Evolutionary conservation across 2,113 vertebrate species (phyloP).

Genomic region (Psittacus erithacus): DNA sequence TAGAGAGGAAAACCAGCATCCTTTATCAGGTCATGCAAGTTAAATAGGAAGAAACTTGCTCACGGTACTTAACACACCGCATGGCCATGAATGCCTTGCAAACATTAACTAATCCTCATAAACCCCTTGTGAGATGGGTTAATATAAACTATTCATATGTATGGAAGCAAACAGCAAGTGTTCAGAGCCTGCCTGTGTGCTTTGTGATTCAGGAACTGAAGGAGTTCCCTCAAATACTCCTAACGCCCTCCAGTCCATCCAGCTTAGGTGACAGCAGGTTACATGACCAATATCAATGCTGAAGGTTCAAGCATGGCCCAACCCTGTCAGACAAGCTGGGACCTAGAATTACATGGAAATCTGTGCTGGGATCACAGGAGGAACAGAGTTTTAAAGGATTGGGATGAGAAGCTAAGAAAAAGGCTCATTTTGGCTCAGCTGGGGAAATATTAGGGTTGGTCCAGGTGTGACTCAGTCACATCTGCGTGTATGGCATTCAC

Average conservation of each 20-base stretch:
- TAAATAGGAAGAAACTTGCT: not conserved
- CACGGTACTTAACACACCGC: not conserved
- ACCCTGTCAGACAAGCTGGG: not conserved
- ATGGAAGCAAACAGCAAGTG: not conserved
- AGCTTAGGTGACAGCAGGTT: not conserved
- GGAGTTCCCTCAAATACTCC: not conserved
- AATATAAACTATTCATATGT: not conserved
- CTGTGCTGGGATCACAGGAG: not conserved
- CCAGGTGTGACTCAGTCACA: not conserved
- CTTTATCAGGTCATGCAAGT: not conserved
- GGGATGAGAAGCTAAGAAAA: not conserved
- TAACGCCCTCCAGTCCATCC: not conserved
- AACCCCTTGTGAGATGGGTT: not conserved
- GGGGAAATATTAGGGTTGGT: not conserved
- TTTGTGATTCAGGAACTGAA: not conserved
- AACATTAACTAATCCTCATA: constrained; percentile 17
- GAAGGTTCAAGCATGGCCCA: not conserved
- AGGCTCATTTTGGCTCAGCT: not conserved
- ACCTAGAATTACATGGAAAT: not conserved
- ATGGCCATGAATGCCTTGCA: not conserved
- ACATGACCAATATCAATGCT: not conserved
- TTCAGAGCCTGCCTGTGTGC: not conserved
- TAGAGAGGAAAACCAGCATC: not conserved
- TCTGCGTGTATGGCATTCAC: not conserved
- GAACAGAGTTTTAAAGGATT: not conserved